Evolutionary conservation across 2,888 invertebrate genomes (phyloP), one percentile per base, ranked within the genome.

Genomic region (Boloria selene): DNA sequence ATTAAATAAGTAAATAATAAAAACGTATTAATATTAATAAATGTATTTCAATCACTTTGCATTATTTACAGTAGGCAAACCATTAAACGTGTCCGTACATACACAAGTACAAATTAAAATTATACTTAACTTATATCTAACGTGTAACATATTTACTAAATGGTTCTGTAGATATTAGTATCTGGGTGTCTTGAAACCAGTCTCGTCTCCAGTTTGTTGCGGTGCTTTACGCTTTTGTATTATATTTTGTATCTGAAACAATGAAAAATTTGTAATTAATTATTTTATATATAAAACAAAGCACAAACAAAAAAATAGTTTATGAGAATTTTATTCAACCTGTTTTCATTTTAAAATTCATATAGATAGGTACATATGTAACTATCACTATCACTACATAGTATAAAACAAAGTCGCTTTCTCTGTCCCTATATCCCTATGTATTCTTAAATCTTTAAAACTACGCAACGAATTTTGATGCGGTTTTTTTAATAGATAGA

Each of bases 161-260:
- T 10, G 7, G 31, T 38, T 38, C 7, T 2, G 10, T 7, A 38
- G 10, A 38, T 10, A 38, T 38, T 64, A 95, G 85, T 95, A 95
- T 84, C 95, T 94, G 0, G 95, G 93, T 16, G 94, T 88, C 83
- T 96, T 96, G 76, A 94, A 95, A 22, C 93, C 93, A 0, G 95
- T 94, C 44, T 93, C 94, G 31, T 94, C 94, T 0, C 88, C 86
- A 0, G 64, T 54, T 3, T 86, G 84, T 7, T 87, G 81, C 0
- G 93, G 92, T 0, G 93, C 92, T 86, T 97, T 97, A 17, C 97
- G 93, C 81, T 97, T 98, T 77, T 97, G 96, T 80, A 98, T 98
- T 77, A 98, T 98, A 79, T 96, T 96, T 83, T 94, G 94, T 70
- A 93, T 95, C 94, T 94, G 86, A 52, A 75, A 90, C 81, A 74